Evolutionary conservation across 2,888 invertebrate genomes (phyloP).

Genomic region (Drosophila acutilabella): DNA sequence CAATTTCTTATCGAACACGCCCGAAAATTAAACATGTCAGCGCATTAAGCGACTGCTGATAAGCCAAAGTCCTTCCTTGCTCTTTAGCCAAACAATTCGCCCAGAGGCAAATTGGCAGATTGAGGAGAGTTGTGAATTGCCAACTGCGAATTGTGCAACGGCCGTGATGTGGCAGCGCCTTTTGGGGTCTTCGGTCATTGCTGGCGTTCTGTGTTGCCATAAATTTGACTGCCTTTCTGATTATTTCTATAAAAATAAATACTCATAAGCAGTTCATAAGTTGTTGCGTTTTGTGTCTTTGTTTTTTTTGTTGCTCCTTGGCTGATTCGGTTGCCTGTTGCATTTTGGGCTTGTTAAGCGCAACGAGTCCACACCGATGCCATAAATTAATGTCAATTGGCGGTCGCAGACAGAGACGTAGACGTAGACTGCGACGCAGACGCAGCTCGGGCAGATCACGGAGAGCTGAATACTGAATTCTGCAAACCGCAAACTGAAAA

Average conservation of each 20-base stretch:
- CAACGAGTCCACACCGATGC: conserved; percentile 68
- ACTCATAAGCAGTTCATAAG: conserved; percentile 80
- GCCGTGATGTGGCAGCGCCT: conserved; percentile 4
- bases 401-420: conserved; percentile 28
- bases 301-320: conserved; percentile 25
- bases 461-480: conserved; percentile 27
- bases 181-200: conserved; percentile 7
- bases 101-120: conserved; percentile 21
- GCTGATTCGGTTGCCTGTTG: conserved; percentile 36
- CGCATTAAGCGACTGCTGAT: conserved; percentile 61
- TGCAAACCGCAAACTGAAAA: conserved; percentile 28
- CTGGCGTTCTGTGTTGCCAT: conserved; percentile 43
- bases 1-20: conserved; percentile 59
- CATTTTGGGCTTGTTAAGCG: conserved; percentile 65
- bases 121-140: conserved; percentile 22
- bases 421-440: neutral
- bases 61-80: conserved; percentile 45
- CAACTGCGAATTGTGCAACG: conserved; percentile 28
- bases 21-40: conserved; percentile 79
- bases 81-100: conserved; percentile 1
- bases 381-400: conserved; percentile 82
- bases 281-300: conserved; percentile 54
- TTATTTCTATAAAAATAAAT: conserved; percentile 78
- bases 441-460: conserved; percentile 38
- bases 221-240: conserved; percentile 74